A percentile compares a stretch with the other conserved stretches of the same genome.
phyloP scores from a whole-genome alignment of 1,140 invertebrate genomes.

The Saccostrea glomerata region DNA sequence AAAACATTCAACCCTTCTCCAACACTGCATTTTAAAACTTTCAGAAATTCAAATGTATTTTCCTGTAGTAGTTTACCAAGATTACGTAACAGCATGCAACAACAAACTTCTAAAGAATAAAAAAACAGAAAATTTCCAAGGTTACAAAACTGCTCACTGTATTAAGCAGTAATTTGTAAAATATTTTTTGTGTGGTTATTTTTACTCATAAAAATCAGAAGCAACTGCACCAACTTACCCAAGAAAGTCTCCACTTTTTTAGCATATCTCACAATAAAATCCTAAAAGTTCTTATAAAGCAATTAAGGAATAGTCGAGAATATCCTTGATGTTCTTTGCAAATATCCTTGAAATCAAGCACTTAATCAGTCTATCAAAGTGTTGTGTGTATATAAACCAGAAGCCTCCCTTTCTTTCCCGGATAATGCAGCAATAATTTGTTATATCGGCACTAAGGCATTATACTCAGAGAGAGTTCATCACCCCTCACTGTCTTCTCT shows the following conservation, averaged over 20 bases:
- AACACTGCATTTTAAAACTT: background rate
- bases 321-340: slow-evolving; percentile 2
- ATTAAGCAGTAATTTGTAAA: background rate
- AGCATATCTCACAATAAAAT: background rate
- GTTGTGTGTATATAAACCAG: background rate
- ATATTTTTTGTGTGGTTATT: background rate
- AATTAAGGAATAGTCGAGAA: slow-evolving; percentile 9
- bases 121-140: background rate
- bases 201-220: background rate
- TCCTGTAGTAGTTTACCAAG: background rate
- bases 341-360: slow-evolving; percentile 17
- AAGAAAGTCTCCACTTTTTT: slow-evolving; percentile 17
- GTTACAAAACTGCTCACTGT: background rate
- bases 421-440: slow-evolving; percentile 30
- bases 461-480: background rate
- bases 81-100: too few species aligned
- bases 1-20: background rate
- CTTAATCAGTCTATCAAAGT: slow-evolving; percentile 13
- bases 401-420: slow-evolving; percentile 3
- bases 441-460: slow-evolving; percentile 33
- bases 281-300: background rate
- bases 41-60: background rate
- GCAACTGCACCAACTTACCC: background rate
- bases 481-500: background rate
- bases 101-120: background rate